Conservation (phyloP, 2,888 invertebrate species). For the Cataglyphis albicans region DNA sequence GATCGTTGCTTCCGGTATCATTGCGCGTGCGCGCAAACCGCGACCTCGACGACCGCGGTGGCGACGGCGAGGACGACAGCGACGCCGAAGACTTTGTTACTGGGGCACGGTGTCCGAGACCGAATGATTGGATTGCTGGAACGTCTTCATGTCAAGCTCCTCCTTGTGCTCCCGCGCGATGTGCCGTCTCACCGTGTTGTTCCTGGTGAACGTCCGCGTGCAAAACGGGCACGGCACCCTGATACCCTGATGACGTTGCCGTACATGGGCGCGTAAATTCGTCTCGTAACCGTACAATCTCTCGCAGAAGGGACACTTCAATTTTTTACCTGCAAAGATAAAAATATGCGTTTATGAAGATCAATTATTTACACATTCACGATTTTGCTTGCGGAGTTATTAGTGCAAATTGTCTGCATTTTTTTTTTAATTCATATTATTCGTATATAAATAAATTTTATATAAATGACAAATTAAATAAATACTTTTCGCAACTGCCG, state of each 20-base stretch:
- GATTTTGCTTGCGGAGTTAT: neutral
- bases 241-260: constrained; percentile 96
- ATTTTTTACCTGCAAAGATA: constrained; percentile 91
- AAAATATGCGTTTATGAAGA: constrained; percentile 14
- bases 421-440: neutral
- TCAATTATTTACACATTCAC: neutral
- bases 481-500: neutral
- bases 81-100: constrained; percentile 72
- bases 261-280: constrained; percentile 95
- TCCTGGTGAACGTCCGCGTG: constrained; percentile 95
- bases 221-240: constrained; percentile 97
- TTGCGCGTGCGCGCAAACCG: constrained; percentile 13
- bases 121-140: constrained; percentile 86
- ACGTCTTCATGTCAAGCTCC: constrained; percentile 89
- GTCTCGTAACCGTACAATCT: constrained; percentile 97
- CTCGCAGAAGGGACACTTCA: constrained; percentile 97
- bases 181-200: constrained; percentile 96
- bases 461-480: neutral
- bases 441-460: no score
- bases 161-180: constrained; percentile 96
- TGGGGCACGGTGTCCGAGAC: constrained; percentile 82
- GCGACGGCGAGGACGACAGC: constrained; percentile 45
- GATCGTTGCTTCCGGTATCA: constrained; percentile 19
- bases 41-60: constrained; percentile 36
- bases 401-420: neutral